Evolutionary conservation across 2,113 vertebrate species (phyloP).

Genomic region (Psittacara wagleri): DNA sequence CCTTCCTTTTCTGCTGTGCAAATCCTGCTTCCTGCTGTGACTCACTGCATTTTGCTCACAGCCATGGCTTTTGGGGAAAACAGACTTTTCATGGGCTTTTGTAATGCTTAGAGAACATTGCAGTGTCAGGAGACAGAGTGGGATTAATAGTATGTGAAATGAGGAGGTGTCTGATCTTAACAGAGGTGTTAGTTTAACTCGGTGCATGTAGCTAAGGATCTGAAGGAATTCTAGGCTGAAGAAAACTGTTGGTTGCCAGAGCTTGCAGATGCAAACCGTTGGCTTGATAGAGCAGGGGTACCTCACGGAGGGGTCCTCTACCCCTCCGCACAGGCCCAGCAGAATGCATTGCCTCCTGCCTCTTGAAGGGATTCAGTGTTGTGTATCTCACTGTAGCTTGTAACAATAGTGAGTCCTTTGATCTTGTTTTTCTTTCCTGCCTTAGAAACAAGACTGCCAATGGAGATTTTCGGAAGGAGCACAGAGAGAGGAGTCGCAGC

Average conservation of each 20-base stretch:
- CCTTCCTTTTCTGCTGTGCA: background rate
- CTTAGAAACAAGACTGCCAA: constrained; percentile 89
- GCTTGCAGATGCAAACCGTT: too few relatives aligned
- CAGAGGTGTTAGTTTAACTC: background rate
- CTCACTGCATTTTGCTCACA: background rate
- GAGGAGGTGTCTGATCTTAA: background rate
- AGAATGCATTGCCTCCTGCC: accelerated
- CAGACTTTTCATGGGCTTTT: background rate
- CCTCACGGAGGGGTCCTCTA: background rate
- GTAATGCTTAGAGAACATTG: background rate
- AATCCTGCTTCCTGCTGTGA: background rate
- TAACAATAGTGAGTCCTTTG: background rate
- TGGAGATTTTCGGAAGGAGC: constrained; percentile 93
- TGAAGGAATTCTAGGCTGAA: background rate
- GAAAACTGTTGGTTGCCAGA: background rate
- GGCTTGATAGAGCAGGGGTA: background rate
- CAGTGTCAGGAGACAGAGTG: background rate
- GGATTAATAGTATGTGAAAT: background rate
- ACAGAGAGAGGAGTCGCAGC: constrained; percentile 89
- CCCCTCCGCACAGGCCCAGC: background rate
- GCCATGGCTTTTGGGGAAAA: background rate
- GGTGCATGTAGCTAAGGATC: background rate
- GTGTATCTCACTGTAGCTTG: background rate
- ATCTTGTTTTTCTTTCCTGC: background rate
- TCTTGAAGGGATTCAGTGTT: background rate